Evolutionary conservation across 2,113 vertebrate species (phyloP).

Genomic region (Puntigrus tetrazona): DNA sequence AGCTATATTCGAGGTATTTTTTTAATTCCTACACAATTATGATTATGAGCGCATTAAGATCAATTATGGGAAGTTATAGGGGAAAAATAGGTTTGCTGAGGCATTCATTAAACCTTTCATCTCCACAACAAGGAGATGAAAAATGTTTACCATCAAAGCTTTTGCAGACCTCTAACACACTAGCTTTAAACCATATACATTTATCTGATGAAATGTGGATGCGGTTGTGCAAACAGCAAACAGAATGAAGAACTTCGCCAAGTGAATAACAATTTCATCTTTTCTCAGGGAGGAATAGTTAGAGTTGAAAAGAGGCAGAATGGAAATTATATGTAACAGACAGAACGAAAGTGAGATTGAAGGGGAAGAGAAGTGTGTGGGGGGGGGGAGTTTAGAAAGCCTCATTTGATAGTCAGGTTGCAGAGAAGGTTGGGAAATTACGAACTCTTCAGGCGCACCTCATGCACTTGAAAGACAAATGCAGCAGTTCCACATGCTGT

Average conservation of each 20-base stretch:
- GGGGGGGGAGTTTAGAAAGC: constrained; percentile 39
- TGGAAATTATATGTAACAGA: constrained; percentile 24
- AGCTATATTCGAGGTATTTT: neutral
- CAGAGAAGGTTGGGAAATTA: constrained; percentile 54
- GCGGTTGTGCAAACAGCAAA: neutral
- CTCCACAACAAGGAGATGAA: neutral
- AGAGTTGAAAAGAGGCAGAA: constrained; percentile 37
- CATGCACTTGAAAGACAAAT: constrained; percentile 60
- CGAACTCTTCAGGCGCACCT: constrained; percentile 59
- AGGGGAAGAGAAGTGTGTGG: neutral
- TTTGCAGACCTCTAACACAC: constrained; percentile 14
- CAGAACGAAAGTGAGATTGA: constrained; percentile 34
- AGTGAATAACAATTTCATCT: constrained; percentile 33
- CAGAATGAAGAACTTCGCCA: neutral
- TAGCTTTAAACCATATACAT: neutral
- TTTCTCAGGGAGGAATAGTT: constrained; percentile 18
- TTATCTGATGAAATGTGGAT: neutral
- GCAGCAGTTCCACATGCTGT: constrained; percentile 40
- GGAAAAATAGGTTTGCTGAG: neutral
- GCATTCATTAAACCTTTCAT: neutral
- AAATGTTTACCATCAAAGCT: neutral
- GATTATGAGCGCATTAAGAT: too few relatives aligned
- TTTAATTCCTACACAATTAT: neutral
- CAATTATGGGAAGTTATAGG: neutral
- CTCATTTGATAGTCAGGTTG: constrained; percentile 55